Base-by-base conservation (phyloP, 2,888 invertebrate genomes). In the Orthonychiurus folsomi region DNA sequence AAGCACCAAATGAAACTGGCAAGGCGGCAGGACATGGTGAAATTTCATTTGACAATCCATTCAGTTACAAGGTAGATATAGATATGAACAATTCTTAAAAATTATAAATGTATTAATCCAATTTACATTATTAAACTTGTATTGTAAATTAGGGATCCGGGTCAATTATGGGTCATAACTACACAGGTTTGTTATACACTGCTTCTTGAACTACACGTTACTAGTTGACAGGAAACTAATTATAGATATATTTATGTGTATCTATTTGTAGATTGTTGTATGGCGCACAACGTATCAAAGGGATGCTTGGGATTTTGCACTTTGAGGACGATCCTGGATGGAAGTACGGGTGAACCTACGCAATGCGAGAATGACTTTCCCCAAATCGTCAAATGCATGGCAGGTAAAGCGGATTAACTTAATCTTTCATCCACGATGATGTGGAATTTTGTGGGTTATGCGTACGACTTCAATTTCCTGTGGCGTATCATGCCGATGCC, bases 241-340 rank as follows among this genome's bases (percentile, higher is more conserved):
- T 37, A n/a, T n/a, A n/a, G 37, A 37, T 37, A 5, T 9, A 9
- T 37, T 5, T 37, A 9, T 37, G 37, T 37, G 15, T 37, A 37
- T 37, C 15, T 37, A 15, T 15, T 37, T 37, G 20, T 20, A 52
- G 85, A 86, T 71, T 91, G 90, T 76, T 91, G 90, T 73, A 75
- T 85, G 3, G 76, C 79, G 1, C 80, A 83, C 65, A 88, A 88
- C 74, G 88, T 90, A 1, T 83, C 85, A n/a, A 77, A 79, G 12
- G 77, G 80, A 54, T 91, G 90, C 75, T 80, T 88, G 62, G 89
- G 89, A 56, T 90, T 89, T 77, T 91, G 90, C 78, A 88, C 86
- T 74, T 85, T 90, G 25, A 87, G 88, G 75, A 85, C 85, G 61
- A 86, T 87, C 65, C 76, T 87, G 61, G 84, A 85, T 75, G 88